A percentile compares a stretch with the other conserved stretches of the same genome.
Conservation (phyloP, 37 sponge, comb jelly and placozoan genomes). For the Diacarnus erythraeanus region DNA sequence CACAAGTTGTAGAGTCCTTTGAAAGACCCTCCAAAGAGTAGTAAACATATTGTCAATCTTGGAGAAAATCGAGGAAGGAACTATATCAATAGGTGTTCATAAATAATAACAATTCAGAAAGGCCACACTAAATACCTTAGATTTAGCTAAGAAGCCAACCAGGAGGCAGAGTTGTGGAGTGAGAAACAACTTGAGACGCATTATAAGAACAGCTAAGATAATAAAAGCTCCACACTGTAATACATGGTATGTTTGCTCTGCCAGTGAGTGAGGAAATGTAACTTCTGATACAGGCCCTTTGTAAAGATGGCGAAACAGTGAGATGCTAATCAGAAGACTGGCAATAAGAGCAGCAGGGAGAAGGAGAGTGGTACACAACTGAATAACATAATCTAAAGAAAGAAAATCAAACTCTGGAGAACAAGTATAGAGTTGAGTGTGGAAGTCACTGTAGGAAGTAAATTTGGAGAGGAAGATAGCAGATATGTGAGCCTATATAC, state of each 20-base stretch:
- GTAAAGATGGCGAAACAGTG: constrained; percentile 9
- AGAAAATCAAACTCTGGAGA: constrained; percentile 92
- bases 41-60: constrained; percentile 17
- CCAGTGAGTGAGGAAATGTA: neutral
- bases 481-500: constrained; percentile 74
- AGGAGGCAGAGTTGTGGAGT: constrained; percentile 83
- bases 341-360: constrained; percentile 49
- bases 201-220: constrained; percentile 82
- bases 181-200: constrained; percentile 95
- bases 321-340: neutral
- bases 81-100: neutral
- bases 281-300: neutral
- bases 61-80: neutral
- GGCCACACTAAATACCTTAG: constrained; percentile 21
- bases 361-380: constrained; percentile 53
- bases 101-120: neutral
- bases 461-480: constrained; percentile 86
- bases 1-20: constrained; percentile 53
- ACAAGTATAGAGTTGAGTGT: constrained; percentile 93
- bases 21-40: constrained; percentile 36
- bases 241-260: constrained; percentile 56
- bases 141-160: constrained; percentile 36
- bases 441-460: constrained; percentile 85
- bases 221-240: constrained; percentile 68
- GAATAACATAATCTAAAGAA: constrained; percentile 33